These are phyloP conservation scores for Micrasema longulum DNA, from an alignment of 1,140 invertebrate species.

Conservation along the genomic window DNA sequence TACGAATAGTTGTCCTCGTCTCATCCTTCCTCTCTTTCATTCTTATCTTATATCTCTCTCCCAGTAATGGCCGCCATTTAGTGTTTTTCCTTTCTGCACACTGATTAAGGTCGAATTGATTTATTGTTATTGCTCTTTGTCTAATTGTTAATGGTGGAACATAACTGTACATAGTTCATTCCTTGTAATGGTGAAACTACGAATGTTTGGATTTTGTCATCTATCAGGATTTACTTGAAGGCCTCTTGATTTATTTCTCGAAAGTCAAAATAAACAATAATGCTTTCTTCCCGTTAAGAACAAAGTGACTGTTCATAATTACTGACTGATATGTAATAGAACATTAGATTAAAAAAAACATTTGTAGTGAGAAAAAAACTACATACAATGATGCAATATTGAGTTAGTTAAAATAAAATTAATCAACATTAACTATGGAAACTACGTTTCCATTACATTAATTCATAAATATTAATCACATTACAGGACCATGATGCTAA, in stretches of 20 bases:
- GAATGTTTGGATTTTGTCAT: slow-evolving; percentile 50
- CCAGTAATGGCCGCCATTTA: slow-evolving; percentile 48
- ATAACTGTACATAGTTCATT: slow-evolving; percentile 54
- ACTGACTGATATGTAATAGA: too few species aligned
- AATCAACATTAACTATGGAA: too few species aligned
- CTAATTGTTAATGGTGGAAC: slow-evolving; percentile 55
- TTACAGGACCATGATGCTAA: too few species aligned
- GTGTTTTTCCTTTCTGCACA: slow-evolving; percentile 48
- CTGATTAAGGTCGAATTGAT: slow-evolving; percentile 55
- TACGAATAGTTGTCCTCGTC: slow-evolving; percentile 34
- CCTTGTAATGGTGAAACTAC: slow-evolving; percentile 53
- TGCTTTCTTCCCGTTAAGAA: slow-evolving; percentile 10
- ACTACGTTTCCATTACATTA: too few species aligned
- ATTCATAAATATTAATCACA: too few species aligned
- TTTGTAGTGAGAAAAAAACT: too few species aligned
- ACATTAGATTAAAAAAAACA: too few species aligned
- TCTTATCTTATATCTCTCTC: slow-evolving; percentile 41
- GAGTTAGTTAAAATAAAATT: too few species aligned
- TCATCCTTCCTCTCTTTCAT: slow-evolving; percentile 5
- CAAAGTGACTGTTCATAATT: background rate
- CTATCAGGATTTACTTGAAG: slow-evolving; percentile 50
- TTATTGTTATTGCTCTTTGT: slow-evolving; percentile 56
- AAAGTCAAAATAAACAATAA: slow-evolving; percentile 40
- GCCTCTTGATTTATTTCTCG: slow-evolving; percentile 42
- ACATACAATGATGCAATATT: too few species aligned